phyloP scores from a whole-genome alignment of 2,888 invertebrate species.

The Lasioglossum leucozonium region DNA sequence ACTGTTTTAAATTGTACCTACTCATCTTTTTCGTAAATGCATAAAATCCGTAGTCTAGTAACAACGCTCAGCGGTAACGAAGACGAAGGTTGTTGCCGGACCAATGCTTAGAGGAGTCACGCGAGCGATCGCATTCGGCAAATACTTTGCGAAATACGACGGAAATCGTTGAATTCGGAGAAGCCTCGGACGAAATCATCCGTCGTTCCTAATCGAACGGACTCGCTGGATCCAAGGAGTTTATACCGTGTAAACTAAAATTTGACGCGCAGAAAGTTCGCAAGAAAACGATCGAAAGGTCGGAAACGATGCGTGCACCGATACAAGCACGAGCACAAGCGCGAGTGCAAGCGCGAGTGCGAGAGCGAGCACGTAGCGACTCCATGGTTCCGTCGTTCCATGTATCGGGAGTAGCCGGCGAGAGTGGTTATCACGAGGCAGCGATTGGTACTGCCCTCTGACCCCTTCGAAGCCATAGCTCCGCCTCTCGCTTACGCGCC shows the following conservation, averaged over 20 bases:
- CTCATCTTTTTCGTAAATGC: no score
- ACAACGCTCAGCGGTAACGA: no score
- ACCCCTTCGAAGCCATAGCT: conserved; percentile 75
- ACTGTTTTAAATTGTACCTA: no score
- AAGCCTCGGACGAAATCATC: no score
- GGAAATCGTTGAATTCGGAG: no score
- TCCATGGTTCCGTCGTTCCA: neutral
- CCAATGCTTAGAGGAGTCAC: no score
- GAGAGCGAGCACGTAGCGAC: neutral
- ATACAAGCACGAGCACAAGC: neutral
- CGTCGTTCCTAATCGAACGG: neutral
- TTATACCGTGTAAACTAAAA: neutral
- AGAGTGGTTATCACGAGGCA: conserved; percentile 78
- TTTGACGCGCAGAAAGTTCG: neutral
- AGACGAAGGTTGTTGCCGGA: no score
- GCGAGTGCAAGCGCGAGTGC: neutral
- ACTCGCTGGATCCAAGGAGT: neutral
- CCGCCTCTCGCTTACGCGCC: conserved; percentile 80
- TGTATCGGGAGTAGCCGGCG: conserved; percentile 40
- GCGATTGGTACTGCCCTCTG: conserved; percentile 81
- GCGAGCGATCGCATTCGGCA: no score
- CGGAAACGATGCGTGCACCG: neutral
- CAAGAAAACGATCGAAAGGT: neutral
- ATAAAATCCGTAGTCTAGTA: no score
- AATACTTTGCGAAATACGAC: no score